phyloP scores from a whole-genome alignment of 1,140 invertebrate genomes.

The Zaprionus taronus region DNA sequence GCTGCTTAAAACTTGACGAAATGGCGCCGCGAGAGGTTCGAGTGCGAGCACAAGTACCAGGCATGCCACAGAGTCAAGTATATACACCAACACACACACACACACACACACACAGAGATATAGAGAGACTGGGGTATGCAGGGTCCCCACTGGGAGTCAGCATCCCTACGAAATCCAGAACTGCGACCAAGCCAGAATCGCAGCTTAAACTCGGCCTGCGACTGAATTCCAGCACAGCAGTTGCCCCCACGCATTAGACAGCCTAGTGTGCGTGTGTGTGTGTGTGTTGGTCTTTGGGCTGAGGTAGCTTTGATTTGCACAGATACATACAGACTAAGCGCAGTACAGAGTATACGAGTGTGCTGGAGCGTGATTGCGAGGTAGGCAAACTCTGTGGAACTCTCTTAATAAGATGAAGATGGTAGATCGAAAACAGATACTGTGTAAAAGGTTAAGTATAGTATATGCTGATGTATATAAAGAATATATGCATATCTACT shows the following conservation, averaged over 20 bases:
- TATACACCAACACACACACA: conserved; percentile 5
- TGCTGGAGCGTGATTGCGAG: neutral
- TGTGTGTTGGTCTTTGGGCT: conserved; percentile 3
- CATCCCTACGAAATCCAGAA: conserved; percentile 12
- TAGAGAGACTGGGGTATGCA: neutral
- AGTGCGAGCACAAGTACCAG: conserved; percentile 21
- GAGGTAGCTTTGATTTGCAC: neutral
- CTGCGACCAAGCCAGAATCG: conserved; percentile 1
- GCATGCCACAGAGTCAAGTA: conserved; percentile 24
- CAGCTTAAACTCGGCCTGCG: neutral
- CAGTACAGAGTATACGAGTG: neutral
- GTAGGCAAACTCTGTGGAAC: neutral
- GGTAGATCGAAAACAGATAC: neutral
- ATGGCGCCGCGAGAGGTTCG: conserved; percentile 19
- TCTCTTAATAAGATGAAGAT: neutral
- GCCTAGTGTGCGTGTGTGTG: neutral
- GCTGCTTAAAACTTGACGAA: conserved; percentile 42
- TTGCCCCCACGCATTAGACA: conserved; percentile 10
- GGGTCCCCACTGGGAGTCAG: neutral
- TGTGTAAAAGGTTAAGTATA: too few relatives aligned
- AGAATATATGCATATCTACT: too few relatives aligned
- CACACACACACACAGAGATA: conserved; percentile 1
- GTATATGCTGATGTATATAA: too few relatives aligned
- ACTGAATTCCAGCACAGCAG: conserved; percentile 6
- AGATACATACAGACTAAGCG: neutral